Base-by-base conservation (phyloP, 2,113 vertebrate species). In the Rhombomys opimus region DNA sequence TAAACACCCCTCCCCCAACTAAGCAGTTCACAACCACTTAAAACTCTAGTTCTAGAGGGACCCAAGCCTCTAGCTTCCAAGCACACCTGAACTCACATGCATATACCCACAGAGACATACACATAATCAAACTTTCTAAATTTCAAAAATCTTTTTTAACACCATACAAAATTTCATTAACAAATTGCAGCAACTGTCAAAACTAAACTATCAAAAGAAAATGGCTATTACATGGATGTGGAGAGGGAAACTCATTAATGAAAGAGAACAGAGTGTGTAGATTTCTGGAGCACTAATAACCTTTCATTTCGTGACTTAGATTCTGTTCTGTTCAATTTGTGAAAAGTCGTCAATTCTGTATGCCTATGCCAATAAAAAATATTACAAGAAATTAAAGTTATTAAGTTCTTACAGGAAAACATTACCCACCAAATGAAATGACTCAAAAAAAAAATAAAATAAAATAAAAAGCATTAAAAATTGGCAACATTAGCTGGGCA, bases 371-470 rank as follows among this genome's bases (percentile, higher is more conserved):
- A 94, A 88, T n/a, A 86, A 76, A 46, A 87, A 81, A 81, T 14
- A 68, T 63, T 73, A 1, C 22, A 63, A 82, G 46, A 92, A 67
- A 77, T 12, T 46, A 46, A 46, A 81, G 52, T 38, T 57, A 57
- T 81, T 80, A 59, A 61, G 9, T 82, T 22, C 18, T 27, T 93
- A 73, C 1, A 95, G 63, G 46, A 92, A 73, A 27, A 27, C 70
- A 8, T 82, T 96, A 67, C 32, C 25, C 59, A 95, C 46, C 78
- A 91, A 96, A 93, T 82, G 78, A 91, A 96, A 88, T 72, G 17
- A 87, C 41, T 59, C 77, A 73, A 92, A 88, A 46, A 46, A 57
- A 57, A 57, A n/a, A n/a, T n/a, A 57, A 57, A 57, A 57, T 7
- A 57, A 57, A 57, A 57, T 12, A 92, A 8, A 75, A 94, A 89